These are phyloP conservation scores for Trididemnum nubilum DNA, from an alignment of 23 tunicate species.

Conservation along the genomic window DNA sequence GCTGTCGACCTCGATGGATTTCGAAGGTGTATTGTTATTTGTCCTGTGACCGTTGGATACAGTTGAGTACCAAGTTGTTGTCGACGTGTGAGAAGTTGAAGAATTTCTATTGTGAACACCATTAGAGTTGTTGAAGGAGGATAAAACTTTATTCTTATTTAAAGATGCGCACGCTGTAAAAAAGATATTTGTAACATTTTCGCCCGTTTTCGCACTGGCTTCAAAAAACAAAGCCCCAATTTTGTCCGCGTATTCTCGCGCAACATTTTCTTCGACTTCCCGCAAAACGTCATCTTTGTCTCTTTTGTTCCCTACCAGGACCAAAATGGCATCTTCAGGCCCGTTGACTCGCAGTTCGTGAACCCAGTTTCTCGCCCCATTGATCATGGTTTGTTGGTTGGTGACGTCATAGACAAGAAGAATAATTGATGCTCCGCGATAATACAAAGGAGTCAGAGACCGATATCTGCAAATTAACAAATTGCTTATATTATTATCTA, in stretches of 20 bases:
- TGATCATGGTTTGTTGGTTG: not conserved
- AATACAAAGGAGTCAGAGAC: constrained; percentile 40
- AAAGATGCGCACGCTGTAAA: not conserved
- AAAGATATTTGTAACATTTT: constrained; percentile 30
- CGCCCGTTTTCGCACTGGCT: constrained; percentile 47
- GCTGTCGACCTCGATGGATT: not conserved
- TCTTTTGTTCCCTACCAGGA: constrained; percentile 45
- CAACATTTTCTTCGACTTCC: constrained; percentile 26
- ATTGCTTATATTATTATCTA: too few relatives aligned
- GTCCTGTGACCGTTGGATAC: not conserved
- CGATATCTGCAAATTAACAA: constrained; percentile 22
- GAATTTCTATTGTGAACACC: not conserved
- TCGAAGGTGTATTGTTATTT: not conserved
- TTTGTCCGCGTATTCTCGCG: constrained; percentile 27
- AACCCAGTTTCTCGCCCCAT: constrained; percentile 32
- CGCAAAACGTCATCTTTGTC: constrained; percentile 24
- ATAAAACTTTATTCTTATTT: constrained; percentile 1
- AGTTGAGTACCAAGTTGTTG: not conserved
- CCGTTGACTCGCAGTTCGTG: constrained; percentile 40
- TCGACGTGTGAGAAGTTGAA: not conserved
- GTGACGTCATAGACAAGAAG: constrained; percentile 42
- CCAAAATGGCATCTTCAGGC: constrained; percentile 33
- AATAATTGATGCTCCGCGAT: constrained; percentile 47
- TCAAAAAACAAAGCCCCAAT: constrained; percentile 36
- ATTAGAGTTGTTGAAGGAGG: not conserved